phyloP scores from a whole-genome alignment of 1,140 invertebrate genomes.

The Drosophila eugracilis region DNA sequence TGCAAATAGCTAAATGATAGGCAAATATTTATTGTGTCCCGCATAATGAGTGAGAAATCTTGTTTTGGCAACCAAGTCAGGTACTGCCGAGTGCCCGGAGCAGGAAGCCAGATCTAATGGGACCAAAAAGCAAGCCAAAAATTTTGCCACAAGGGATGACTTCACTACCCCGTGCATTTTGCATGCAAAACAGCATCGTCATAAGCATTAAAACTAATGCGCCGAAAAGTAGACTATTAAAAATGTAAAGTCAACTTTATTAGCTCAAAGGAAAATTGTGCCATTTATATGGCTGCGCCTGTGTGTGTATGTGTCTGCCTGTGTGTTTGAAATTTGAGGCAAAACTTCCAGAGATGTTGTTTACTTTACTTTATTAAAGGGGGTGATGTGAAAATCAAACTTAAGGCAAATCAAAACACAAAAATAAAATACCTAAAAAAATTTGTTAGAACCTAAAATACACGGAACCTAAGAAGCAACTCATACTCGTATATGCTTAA shows the following conservation, averaged over 20 bases:
- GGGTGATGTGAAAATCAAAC: neutral
- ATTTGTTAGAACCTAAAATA: neutral
- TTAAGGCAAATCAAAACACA: neutral
- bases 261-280: constrained; percentile 43
- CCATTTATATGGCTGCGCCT: constrained; percentile 11
- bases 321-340: constrained; percentile 23
- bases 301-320: constrained; percentile 13
- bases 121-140: neutral
- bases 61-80: constrained; percentile 50
- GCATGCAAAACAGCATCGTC: constrained; percentile 39
- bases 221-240: constrained; percentile 75
- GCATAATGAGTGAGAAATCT: constrained; percentile 42
- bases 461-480: no score
- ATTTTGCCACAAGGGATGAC: neutral
- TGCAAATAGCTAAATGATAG: constrained; percentile 50
- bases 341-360: constrained; percentile 10
- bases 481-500: no score
- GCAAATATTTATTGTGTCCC: constrained; percentile 42
- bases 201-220: constrained; percentile 76
- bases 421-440: neutral
- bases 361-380: neutral
- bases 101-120: constrained; percentile 20
- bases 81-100: constrained; percentile 10
- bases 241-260: constrained; percentile 70
- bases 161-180: constrained; percentile 19